Percentiles rank a stretch among this genome's conserved stretches.
Conservation (phyloP, 1,140 invertebrate genomes). For the Ips typographus region DNA sequence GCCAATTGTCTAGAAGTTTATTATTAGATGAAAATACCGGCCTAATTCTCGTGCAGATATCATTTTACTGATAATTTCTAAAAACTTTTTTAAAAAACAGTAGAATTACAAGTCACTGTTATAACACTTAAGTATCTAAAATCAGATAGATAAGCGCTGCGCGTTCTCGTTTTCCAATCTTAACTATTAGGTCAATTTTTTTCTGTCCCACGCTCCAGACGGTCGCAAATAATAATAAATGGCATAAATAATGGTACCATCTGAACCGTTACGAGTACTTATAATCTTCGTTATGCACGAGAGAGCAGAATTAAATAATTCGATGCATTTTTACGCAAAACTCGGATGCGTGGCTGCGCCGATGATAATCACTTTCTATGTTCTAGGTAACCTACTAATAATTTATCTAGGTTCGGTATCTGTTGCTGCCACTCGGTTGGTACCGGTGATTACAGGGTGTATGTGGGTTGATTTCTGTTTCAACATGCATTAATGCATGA, state of each 20-base stretch:
- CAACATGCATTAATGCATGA: constrained; percentile 5
- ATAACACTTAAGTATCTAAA: too few species aligned
- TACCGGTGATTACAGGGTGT: constrained; percentile 5
- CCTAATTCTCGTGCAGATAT: too few species aligned
- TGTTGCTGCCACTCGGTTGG: constrained; percentile 3
- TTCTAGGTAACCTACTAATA: constrained; percentile 16
- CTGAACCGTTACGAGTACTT: constrained; percentile 15
- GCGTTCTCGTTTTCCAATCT: constrained; percentile 11
- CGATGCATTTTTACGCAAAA: constrained; percentile 7
- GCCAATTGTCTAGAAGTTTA: too few species aligned
- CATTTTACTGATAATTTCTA: too few species aligned
- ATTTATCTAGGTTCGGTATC: constrained; percentile 14
- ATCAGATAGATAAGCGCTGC: too few species aligned
- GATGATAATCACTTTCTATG: constrained; percentile 5
- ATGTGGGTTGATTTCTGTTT: constrained; percentile 13
- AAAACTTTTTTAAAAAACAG: too few species aligned
- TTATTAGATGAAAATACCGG: too few species aligned
- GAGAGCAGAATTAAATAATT: constrained; percentile 21
- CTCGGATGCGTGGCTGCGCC: constrained; percentile 9
- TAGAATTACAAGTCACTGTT: too few species aligned
- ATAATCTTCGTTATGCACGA: constrained; percentile 23
- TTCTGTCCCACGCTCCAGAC: constrained; percentile 14
- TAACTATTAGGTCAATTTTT: constrained; percentile 1
- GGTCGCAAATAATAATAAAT: constrained; percentile 13
- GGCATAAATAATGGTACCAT: constrained; percentile 15